Conservation (phyloP, 2,888 invertebrate species). For the Sarcophaga carnaria region DNA sequence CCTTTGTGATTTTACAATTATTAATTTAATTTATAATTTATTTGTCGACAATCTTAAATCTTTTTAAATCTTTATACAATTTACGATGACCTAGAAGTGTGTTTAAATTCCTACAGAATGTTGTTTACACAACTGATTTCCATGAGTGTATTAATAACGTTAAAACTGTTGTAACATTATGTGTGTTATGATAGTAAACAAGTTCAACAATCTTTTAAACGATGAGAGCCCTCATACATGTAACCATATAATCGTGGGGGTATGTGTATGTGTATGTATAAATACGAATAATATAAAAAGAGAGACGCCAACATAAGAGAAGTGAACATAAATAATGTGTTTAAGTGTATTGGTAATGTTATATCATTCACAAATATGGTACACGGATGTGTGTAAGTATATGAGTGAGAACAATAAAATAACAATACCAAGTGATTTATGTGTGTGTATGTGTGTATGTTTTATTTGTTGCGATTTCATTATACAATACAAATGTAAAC, state of each 20-base stretch:
- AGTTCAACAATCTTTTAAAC: conserved; percentile 32
- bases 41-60: no score
- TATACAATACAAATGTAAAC: not conserved
- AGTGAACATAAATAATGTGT: not conserved
- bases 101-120: not conserved
- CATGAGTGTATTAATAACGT: not conserved
- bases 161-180: not conserved
- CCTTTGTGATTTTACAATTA: no score
- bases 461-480: not conserved
- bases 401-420: not conserved
- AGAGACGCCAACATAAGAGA: not conserved
- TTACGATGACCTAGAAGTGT: no score
- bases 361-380: not conserved
- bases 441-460: not conserved
- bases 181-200: conserved; percentile 18
- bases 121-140: not conserved
- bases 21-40: no score
- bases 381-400: not conserved
- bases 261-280: not conserved
- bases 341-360: not conserved
- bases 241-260: not conserved
- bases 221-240: not conserved
- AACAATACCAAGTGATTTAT: not conserved
- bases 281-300: not conserved
- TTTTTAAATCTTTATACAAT: no score